These are phyloP conservation scores for Python bivittatus DNA, from an alignment of 2,113 vertebrate genomes.

Conservation along the genomic window DNA sequence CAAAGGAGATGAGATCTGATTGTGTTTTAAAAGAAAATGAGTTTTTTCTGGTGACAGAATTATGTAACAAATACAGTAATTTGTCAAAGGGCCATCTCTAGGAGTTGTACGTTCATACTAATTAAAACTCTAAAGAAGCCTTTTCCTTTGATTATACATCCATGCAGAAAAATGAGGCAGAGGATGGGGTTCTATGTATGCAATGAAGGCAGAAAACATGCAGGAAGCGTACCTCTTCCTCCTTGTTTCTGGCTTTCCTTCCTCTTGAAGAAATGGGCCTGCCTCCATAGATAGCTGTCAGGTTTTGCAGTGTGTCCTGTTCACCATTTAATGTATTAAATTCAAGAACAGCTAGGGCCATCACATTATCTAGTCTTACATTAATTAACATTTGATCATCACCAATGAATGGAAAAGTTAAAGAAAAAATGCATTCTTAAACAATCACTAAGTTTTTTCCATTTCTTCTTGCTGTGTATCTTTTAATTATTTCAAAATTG, in stretches of 20 bases:
- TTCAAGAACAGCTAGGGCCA: conserved; percentile 75
- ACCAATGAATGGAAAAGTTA: conserved; percentile 37
- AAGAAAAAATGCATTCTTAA: neutral
- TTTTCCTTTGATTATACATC: conserved; percentile 59
- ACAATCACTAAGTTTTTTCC: neutral
- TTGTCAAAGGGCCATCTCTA: conserved; percentile 41
- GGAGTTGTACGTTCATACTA: conserved; percentile 51
- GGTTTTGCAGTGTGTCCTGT: conserved; percentile 93
- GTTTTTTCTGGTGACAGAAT: conserved; percentile 14
- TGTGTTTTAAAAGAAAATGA: conserved; percentile 39
- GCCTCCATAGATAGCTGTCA: conserved; percentile 89
- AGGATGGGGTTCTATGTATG: conserved; percentile 44
- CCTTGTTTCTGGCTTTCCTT: conserved; percentile 91
- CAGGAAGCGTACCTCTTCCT: conserved; percentile 95
- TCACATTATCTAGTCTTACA: conserved; percentile 49
- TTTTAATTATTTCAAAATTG: conserved; percentile 2
- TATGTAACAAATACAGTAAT: conserved; percentile 41
- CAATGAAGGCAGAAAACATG: conserved; percentile 74
- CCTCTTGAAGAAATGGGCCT: conserved; percentile 84
- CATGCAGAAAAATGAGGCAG: conserved; percentile 70
- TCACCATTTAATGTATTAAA: conserved; percentile 89
- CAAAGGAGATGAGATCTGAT: neutral
- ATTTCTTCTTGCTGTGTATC: neutral
- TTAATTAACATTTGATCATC: neutral
- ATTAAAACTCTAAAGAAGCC: conserved; percentile 42